Conservation (phyloP, 1,140 invertebrate genomes). For the Samia ricini region DNA sequence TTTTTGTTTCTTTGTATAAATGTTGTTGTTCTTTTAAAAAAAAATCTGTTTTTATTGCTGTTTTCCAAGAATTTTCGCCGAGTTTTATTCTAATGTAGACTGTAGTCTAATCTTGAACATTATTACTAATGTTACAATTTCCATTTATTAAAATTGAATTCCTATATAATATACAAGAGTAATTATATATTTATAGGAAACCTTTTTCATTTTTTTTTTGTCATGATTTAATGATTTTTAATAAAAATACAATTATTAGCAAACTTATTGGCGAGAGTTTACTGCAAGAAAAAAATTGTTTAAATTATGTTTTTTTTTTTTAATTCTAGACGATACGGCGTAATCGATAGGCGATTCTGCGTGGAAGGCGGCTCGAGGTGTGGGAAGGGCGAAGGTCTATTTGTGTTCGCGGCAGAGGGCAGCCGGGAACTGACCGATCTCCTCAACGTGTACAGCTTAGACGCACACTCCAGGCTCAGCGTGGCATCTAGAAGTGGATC, state of each 20-base stretch:
- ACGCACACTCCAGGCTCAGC: slow-evolving; percentile 65
- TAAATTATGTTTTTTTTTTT: neutral
- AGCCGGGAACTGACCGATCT: slow-evolving; percentile 85
- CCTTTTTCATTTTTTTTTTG: too few relatives aligned
- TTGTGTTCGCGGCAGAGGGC: slow-evolving; percentile 87
- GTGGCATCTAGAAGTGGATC: slow-evolving; percentile 63
- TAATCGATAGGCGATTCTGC: slow-evolving; percentile 91
- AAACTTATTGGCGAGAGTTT: too few relatives aligned
- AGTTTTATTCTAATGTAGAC: too few relatives aligned
- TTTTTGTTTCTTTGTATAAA: neutral
- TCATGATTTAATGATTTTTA: too few relatives aligned
- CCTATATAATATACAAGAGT: too few relatives aligned
- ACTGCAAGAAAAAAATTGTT: too few relatives aligned
- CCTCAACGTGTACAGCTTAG: slow-evolving; percentile 81
- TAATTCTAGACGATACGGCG: slow-evolving; percentile 85
- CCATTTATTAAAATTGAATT: too few relatives aligned
- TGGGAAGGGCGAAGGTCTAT: slow-evolving; percentile 88
- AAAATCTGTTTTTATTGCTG: neutral
- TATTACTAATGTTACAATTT: too few relatives aligned
- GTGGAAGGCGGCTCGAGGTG: slow-evolving; percentile 94
- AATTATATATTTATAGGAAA: too few relatives aligned
- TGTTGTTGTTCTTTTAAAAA: neutral
- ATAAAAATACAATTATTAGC: too few relatives aligned
- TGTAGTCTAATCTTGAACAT: too few relatives aligned
- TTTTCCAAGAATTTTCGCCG: too few relatives aligned